Conservation (phyloP, 1,140 invertebrate species). For the Diabrotica virgifera region DNA sequence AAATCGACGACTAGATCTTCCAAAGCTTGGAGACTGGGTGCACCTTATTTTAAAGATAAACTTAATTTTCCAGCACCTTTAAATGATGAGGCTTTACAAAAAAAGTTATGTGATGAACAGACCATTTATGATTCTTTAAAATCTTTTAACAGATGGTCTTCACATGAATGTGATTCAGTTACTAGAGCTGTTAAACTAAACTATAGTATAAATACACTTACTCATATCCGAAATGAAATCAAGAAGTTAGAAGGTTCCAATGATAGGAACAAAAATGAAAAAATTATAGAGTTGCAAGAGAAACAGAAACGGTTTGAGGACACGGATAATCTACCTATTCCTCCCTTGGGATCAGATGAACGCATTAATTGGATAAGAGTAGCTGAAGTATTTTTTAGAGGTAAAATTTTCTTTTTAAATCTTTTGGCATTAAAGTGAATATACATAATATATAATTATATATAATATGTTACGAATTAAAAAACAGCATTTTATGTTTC, state of each 20-base stretch:
- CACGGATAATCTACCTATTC: slow-evolving; percentile 16
- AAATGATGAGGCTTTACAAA: slow-evolving; percentile 37
- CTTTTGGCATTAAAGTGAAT: too few relatives aligned
- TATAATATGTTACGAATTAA: too few relatives aligned
- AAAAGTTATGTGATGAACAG: slow-evolving; percentile 35
- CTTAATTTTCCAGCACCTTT: slow-evolving; percentile 35
- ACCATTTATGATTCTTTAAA: slow-evolving; percentile 28
- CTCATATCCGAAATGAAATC: slow-evolving; percentile 9
- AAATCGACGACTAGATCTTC: not conserved
- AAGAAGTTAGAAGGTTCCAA: not conserved
- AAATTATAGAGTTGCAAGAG: slow-evolving; percentile 22
- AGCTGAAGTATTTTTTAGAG: slow-evolving; percentile 28
- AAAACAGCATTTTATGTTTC: too few relatives aligned
- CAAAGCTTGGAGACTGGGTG: slow-evolving; percentile 32
- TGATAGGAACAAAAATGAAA: not conserved
- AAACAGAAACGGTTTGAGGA: slow-evolving; percentile 17
- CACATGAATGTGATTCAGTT: slow-evolving; percentile 21
- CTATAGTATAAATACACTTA: slow-evolving; percentile 19
- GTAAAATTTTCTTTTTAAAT: slow-evolving; percentile 19
- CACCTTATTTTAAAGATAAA: slow-evolving; percentile 44
- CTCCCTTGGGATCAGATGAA: slow-evolving; percentile 27
- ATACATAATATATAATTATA: too few relatives aligned
- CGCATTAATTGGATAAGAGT: slow-evolving; percentile 35
- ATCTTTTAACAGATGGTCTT: slow-evolving; percentile 29
- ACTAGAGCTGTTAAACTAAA: slow-evolving; percentile 17